A percentile compares a stretch with the other conserved stretches of the same genome.
These are phyloP conservation scores for Dione juno DNA, from an alignment of 2,888 invertebrate species.

Conservation along the genomic window DNA sequence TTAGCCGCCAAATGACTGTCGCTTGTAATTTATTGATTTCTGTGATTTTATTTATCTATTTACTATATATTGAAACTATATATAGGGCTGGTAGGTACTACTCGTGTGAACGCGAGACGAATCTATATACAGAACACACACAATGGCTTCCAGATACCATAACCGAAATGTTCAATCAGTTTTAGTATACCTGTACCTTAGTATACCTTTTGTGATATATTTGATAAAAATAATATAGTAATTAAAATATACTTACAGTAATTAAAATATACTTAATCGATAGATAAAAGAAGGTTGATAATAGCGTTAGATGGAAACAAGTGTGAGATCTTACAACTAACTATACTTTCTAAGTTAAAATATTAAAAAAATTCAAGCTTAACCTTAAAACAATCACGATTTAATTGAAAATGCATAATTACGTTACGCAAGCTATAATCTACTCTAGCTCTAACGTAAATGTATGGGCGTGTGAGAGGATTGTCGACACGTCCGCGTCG, in stretches of 20 bases:
- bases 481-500: slow-evolving; percentile 26
- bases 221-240: too few species aligned
- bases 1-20: slow-evolving; percentile 37
- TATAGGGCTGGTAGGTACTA: slow-evolving; percentile 14
- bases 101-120: slow-evolving; percentile 14
- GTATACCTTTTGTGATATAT: too few species aligned
- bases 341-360: background rate
- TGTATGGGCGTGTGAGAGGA: slow-evolving; percentile 29
- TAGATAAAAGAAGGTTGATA: too few species aligned
- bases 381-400: slow-evolving; percentile 16
- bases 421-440: slow-evolving; percentile 25
- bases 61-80: slow-evolving; percentile 25
- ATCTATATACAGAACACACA: background rate
- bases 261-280: too few species aligned
- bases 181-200: too few species aligned
- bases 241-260: too few species aligned
- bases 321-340: too few species aligned
- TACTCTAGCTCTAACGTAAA: slow-evolving; percentile 12
- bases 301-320: too few species aligned
- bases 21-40: slow-evolving; percentile 43
- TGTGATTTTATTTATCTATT: slow-evolving; percentile 39
- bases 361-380: background rate
- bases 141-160: background rate
- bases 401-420: slow-evolving; percentile 27
- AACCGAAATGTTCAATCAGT: too few species aligned